Evolutionary conservation across 2,113 vertebrate genomes (phyloP).

Genomic region (Actinemys pallida): DNA sequence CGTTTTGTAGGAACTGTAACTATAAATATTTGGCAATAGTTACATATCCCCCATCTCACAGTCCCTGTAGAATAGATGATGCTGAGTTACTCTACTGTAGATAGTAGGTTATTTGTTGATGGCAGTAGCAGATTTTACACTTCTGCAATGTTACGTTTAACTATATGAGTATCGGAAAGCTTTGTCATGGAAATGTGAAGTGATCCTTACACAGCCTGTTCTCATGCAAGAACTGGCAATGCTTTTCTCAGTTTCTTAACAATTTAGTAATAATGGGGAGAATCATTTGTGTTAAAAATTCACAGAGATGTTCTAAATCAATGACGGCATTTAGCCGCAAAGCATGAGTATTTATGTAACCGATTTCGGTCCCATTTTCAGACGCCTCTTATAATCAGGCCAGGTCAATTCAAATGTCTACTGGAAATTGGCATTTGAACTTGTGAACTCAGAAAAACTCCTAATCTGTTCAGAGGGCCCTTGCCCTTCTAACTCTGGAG

Average conservation of each 20-base stretch:
- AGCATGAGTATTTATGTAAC: conserved; percentile 47
- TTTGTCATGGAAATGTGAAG: neutral
- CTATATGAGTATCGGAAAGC: conserved; percentile 38
- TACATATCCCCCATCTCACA: conserved; percentile 29
- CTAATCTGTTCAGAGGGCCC: conserved; percentile 38
- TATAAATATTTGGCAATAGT: conserved; percentile 73
- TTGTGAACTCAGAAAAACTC: conserved; percentile 71
- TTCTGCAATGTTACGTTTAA: conserved; percentile 28
- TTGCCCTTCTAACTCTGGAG: neutral
- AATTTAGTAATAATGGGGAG: neutral
- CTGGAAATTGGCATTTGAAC: conserved; percentile 69
- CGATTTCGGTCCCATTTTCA: conserved; percentile 16
- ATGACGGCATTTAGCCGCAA: neutral
- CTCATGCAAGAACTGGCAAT: conserved; percentile 1
- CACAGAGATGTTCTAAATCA: conserved; percentile 34
- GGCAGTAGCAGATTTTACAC: conserved; percentile 55
- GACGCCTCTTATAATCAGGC: neutral
- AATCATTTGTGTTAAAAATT: neutral
- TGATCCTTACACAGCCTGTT: conserved; percentile 13
- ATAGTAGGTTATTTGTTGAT: conserved; percentile 30
- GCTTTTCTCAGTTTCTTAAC: conserved; percentile 36
- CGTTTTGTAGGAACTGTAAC: conserved; percentile 73
- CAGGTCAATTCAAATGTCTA: conserved; percentile 53
- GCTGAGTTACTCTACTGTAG: neutral
- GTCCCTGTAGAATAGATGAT: conserved; percentile 42